phyloP scores from a whole-genome alignment of 2,113 vertebrate genomes.

The Nyctibius bracteatus region DNA sequence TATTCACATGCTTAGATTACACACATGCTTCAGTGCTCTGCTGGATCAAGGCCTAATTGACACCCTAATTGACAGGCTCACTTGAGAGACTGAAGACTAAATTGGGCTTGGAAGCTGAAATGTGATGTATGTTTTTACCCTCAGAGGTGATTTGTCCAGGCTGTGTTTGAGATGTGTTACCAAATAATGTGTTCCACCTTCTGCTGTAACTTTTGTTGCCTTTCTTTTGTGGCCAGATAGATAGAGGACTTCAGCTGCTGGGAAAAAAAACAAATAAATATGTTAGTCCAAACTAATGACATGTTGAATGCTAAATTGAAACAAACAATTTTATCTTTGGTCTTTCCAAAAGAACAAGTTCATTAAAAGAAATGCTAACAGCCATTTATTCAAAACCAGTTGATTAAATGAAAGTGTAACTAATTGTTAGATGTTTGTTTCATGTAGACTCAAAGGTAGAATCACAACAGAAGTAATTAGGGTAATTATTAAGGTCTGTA shows the following conservation, averaged over 20 bases:
- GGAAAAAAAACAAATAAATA: slow-evolving; percentile 33
- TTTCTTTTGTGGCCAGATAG: slow-evolving; percentile 23
- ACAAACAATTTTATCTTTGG: slow-evolving; percentile 37
- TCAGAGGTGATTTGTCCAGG: slow-evolving; percentile 36
- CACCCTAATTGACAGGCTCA: slow-evolving; percentile 55
- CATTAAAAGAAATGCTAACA: slow-evolving; percentile 33
- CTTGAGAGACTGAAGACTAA: slow-evolving; percentile 56
- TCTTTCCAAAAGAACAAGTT: slow-evolving; percentile 43
- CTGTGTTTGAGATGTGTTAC: slow-evolving; percentile 51
- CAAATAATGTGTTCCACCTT: slow-evolving; percentile 50
- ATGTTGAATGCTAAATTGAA: slow-evolving; percentile 31
- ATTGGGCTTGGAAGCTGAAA: slow-evolving; percentile 55
- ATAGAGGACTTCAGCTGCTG: slow-evolving; percentile 19
- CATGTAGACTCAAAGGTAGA: slow-evolving; percentile 68
- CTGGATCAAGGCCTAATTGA: slow-evolving; percentile 62
- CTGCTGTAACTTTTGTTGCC: slow-evolving; percentile 6
- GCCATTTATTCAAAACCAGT: slow-evolving; percentile 40
- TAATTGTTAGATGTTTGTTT: slow-evolving; percentile 68
- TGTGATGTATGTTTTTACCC: slow-evolving; percentile 46
- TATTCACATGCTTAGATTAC: slow-evolving; percentile 57
- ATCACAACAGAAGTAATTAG: slow-evolving; percentile 69
- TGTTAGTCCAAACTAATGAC: slow-evolving; percentile 7
- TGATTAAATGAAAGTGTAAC: slow-evolving; percentile 49
- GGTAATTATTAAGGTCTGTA: slow-evolving; percentile 67
- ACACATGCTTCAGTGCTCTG: slow-evolving; percentile 40